A percentile compares a stretch with the other conserved stretches of the same genome.
phyloP scores from a whole-genome alignment of 2,888 invertebrate genomes.

The Andrena camellia region DNA sequence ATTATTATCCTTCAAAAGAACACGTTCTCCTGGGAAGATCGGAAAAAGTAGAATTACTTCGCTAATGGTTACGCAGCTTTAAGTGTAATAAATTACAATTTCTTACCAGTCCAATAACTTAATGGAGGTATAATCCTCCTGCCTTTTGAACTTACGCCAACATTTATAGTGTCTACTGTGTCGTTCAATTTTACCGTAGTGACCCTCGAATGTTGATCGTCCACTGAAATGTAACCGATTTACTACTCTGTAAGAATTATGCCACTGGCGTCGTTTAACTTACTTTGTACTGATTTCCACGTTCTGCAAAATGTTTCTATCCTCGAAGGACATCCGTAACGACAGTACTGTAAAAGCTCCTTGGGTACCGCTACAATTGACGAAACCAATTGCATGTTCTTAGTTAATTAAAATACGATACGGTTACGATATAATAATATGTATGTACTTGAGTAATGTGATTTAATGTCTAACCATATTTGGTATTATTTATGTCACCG shows the following conservation, averaged over 20 bases:
- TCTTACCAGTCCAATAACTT: constrained; percentile 3
- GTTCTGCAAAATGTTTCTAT: constrained; percentile 75
- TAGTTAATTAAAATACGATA: not conserved
- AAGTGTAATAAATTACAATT: not conserved
- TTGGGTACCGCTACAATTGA: constrained; percentile 70
- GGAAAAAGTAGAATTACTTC: not conserved
- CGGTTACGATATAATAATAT: not conserved
- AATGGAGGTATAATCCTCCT: not conserved
- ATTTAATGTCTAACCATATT: constrained; percentile 68
- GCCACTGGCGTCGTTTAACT: constrained; percentile 14
- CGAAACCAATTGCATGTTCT: constrained; percentile 4
- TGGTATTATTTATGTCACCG: constrained; percentile 75
- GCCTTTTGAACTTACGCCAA: not conserved
- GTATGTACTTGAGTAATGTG: not conserved
- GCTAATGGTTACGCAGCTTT: not conserved
- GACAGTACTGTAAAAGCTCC: constrained; percentile 73
- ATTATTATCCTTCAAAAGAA: not conserved
- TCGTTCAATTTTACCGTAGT: not conserved
- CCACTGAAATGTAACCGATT: not conserved
- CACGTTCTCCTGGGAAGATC: not conserved
- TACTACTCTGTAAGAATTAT: not conserved
- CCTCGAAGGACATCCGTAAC: constrained; percentile 77
- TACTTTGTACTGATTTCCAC: constrained; percentile 63
- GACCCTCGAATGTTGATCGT: not conserved
- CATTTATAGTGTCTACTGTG: not conserved